These are phyloP conservation scores for Gobio occitaniae DNA, from an alignment of 2,797 vertebrate genomes.

Conservation along the genomic window DNA sequence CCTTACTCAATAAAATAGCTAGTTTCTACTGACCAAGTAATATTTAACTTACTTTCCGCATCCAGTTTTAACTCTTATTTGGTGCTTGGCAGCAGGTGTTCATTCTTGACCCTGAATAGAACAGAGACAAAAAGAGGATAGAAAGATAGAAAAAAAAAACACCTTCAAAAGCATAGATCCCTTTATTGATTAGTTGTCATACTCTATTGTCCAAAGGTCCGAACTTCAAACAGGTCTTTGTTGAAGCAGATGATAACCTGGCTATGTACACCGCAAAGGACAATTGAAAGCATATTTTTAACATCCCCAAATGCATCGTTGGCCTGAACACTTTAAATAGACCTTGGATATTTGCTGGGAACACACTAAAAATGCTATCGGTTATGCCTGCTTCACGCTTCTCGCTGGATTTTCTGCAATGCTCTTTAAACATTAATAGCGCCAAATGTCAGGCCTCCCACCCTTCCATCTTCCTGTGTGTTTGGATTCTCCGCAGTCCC, in stretches of 20 bases:
- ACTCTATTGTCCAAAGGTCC: background rate
- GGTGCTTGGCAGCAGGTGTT: background rate
- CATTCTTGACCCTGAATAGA: background rate
- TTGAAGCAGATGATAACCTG: constrained; percentile 26
- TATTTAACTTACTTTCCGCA: background rate
- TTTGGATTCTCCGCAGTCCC: constrained; percentile 57
- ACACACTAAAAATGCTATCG: constrained; percentile 27
- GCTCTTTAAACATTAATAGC: constrained; percentile 61
- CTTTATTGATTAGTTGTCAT: background rate
- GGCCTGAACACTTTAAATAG: constrained; percentile 40
- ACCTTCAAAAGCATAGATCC: background rate
- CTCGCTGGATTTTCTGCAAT: constrained; percentile 45
- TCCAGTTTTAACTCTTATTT: background rate
- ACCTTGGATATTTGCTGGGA: constrained; percentile 38
- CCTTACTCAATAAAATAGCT: background rate
- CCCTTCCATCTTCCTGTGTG: constrained; percentile 55
- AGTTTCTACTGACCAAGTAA: background rate
- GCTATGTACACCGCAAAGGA: constrained; percentile 11
- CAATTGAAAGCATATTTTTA: constrained; percentile 22
- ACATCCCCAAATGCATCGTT: constrained; percentile 27
- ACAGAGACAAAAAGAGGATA: background rate
- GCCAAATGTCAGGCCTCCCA: constrained; percentile 56
- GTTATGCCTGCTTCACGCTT: constrained; percentile 50
- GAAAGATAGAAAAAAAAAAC: background rate
- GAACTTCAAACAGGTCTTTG: constrained; percentile 16